Base-by-base conservation (phyloP, 1,140 invertebrate species). In the Drosophila tsacasi region DNA sequence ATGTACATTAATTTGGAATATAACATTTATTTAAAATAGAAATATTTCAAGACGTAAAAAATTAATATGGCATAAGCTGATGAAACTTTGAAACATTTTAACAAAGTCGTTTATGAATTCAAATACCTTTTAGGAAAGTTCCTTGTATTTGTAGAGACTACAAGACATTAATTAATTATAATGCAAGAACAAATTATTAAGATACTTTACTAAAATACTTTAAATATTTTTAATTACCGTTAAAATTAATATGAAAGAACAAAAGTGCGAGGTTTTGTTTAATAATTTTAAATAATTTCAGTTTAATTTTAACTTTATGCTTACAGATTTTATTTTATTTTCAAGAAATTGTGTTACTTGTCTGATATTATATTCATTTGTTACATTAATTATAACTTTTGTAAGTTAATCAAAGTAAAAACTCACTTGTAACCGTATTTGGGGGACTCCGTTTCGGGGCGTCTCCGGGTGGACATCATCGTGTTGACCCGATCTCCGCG, bases 401-500 rank as follows among this genome's bases (percentile, higher is more conserved):
- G 15, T 35, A 62, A 42, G 13, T 21, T 21, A 35, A 23, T 10
- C 13, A 57, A n/a, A 1, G 10, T n/a, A 2, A 5, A 21, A 39
- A 91, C 91, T 82, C 67, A 93, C 91, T 93, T 93, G 75, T 91
- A 91, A 30, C 87, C 87, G 73, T 92, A 93, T 81, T 92, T 92
- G 27, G 92, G 92, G 49, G 92, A 92, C 69, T 93, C 91, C 65
- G 66, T 79, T 77, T 92, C 91, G 77, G 91, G 86, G 58, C 83
- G 76, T 72, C 92, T 75, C 49, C 86, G 76, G 57, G 55, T 85
- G 72, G 89, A 81, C 84, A 92, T 84, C 86, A 93, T 93, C 58
- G 87, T 80, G 71, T 91, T 92, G 67, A 93, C 90, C 87, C 92
- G 93, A 93, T 94, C 94, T 94, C 94, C 94, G 87, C 94, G 93